phyloP scores from a whole-genome alignment of 2,888 invertebrate genomes.

The Bruchidius siliquastri region DNA sequence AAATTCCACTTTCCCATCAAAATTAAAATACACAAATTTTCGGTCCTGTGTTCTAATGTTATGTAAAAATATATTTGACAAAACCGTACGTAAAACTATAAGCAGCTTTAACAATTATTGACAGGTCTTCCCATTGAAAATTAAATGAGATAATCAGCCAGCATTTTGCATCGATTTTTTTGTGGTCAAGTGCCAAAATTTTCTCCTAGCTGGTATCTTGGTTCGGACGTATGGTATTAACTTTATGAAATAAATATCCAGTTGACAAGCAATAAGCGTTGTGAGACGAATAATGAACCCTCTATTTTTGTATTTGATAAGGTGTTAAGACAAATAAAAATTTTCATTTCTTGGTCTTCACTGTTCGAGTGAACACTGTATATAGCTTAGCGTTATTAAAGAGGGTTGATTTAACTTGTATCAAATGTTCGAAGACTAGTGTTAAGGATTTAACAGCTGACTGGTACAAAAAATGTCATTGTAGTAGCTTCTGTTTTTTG shows the following conservation, averaged over 20 bases:
- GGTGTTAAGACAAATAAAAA: conserved; percentile 35
- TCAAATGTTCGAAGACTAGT: conserved; percentile 26
- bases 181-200: conserved; percentile 21
- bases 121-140: conserved; percentile 5
- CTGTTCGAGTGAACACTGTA: conserved; percentile 33
- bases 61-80: neutral
- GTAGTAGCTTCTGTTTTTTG: neutral
- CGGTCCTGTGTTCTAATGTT: neutral
- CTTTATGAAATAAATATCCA: conserved; percentile 41
- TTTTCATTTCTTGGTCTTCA: conserved; percentile 36
- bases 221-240: conserved; percentile 24
- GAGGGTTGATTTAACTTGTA: conserved; percentile 43
- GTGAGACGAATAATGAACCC: conserved; percentile 49
- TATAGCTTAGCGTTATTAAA: conserved; percentile 36
- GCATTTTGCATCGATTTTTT: neutral
- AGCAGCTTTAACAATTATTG: no score
- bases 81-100: no score
- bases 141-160: neutral
- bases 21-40: no score
- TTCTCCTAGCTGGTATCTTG: conserved; percentile 10
- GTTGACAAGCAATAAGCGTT: conserved; percentile 51
- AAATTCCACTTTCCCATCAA: no score
- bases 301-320: conserved; percentile 52
- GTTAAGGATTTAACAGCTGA: conserved; percentile 11
- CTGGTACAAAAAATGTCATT: conserved; percentile 1